Conservation (phyloP, 2,888 invertebrate genomes). For the Pandemis cinnamomeana region DNA sequence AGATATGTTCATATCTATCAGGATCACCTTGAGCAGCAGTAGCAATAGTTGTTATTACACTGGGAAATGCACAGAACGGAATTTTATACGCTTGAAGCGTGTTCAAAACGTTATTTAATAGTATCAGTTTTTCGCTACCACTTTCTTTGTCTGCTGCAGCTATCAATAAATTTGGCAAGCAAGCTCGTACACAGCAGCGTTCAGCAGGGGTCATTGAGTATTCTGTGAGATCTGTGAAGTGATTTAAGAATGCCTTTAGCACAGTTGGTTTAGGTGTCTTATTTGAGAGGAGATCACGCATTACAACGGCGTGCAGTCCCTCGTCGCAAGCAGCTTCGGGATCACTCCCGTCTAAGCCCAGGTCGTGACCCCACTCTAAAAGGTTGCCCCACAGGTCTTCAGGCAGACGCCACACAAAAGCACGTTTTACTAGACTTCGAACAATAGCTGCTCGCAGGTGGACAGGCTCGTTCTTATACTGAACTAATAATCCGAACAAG, state of each 20-base stretch:
- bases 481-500: conserved; percentile 15
- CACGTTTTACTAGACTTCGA: conserved; percentile 35
- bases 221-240: conserved; percentile 19
- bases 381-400: conserved; percentile 24
- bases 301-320: conserved; percentile 35
- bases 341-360: conserved; percentile 33
- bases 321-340: conserved; percentile 30
- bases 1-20: background rate
- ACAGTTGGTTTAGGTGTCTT: background rate
- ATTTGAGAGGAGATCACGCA: conserved; percentile 17
- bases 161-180: conserved; percentile 23
- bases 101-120: conserved; percentile 4
- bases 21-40: conserved; percentile 11
- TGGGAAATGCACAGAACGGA: conserved; percentile 4
- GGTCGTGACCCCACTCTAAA: conserved; percentile 20
- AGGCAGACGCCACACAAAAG: conserved; percentile 38
- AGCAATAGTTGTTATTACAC: conserved; percentile 17
- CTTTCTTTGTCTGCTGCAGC: background rate
- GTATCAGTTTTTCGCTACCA: background rate
- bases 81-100: conserved; percentile 16
- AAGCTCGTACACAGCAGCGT: conserved; percentile 7
- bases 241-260: conserved; percentile 13
- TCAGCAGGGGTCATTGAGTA: conserved; percentile 14
- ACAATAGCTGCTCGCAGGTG: conserved; percentile 36
- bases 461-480: conserved; percentile 32